These are phyloP conservation scores for Acanthisitta chloris DNA, from an alignment of 2,113 vertebrate species.

Conservation along the genomic window DNA sequence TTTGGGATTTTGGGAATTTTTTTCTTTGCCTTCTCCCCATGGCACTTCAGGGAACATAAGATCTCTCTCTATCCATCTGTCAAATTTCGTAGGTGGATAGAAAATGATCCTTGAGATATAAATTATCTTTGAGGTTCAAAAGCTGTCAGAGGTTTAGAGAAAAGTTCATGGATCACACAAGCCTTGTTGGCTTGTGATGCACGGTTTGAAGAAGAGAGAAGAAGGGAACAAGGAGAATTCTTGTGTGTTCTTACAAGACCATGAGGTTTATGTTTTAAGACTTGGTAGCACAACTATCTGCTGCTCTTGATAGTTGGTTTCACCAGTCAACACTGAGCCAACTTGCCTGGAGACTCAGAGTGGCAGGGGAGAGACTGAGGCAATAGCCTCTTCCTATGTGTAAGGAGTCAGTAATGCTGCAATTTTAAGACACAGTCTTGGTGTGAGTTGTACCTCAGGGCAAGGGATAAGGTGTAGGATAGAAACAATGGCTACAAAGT, in stretches of 20 bases:
- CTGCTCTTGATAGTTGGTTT: not conserved
- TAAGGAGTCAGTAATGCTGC: not conserved
- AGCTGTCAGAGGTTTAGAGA: not conserved
- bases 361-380: not conserved
- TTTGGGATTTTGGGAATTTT: not conserved
- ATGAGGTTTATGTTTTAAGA: not conserved
- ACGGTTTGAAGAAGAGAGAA: not conserved
- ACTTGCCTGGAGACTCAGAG: not conserved
- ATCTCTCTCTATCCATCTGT: not conserved
- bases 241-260: not conserved
- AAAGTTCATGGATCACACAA: not conserved
- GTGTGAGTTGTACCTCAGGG: not conserved
- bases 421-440: not conserved
- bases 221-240: not conserved
- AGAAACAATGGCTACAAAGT: not conserved
- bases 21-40: not conserved
- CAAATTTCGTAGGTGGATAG: not conserved
- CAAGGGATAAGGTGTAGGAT: not conserved
- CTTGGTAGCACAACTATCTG: not conserved
- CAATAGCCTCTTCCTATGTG: not conserved
- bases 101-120: not conserved
- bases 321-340: not conserved
- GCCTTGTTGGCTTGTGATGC: not conserved
- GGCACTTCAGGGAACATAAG: accelerated
- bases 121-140: not conserved